Percentiles rank a stretch among this genome's conserved stretches.
Conservation (phyloP, 2,888 invertebrate genomes). For the Hofmannophila pseudospretella region DNA sequence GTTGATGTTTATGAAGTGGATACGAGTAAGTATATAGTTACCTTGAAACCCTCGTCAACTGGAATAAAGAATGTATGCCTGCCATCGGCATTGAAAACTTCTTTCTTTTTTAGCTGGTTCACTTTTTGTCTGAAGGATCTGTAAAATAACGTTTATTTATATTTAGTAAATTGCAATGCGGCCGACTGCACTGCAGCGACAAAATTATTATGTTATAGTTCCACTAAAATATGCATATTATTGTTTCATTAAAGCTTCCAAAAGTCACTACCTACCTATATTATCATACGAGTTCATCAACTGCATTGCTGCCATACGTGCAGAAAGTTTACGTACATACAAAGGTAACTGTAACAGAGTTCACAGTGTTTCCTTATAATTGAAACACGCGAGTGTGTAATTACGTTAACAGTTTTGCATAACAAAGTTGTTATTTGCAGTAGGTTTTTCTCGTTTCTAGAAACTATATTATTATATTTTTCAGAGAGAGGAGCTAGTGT, state of each 20-base stretch:
- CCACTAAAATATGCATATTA: too few relatives aligned
- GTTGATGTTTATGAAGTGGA: too few relatives aligned
- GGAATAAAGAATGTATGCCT: constrained; percentile 94
- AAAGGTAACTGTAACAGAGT: constrained; percentile 34
- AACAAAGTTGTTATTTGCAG: constrained; percentile 5
- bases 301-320: not conserved
- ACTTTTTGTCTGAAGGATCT: constrained; percentile 89
- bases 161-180: too few relatives aligned
- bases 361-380: constrained; percentile 33
- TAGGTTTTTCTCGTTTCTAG: too few relatives aligned
- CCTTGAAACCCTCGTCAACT: constrained; percentile 93
- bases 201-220: too few relatives aligned
- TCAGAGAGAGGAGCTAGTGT: too few relatives aligned
- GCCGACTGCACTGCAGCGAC: too few relatives aligned
- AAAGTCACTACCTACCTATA: too few relatives aligned
- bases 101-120: constrained; percentile 83
- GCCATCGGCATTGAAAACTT: constrained; percentile 86
- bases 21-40: too few relatives aligned
- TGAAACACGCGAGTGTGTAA: constrained; percentile 40
- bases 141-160: too few relatives aligned
- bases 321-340: constrained; percentile 25
- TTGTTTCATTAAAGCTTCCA: too few relatives aligned
- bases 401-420: constrained; percentile 29
- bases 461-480: not conserved
- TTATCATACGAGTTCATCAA: too few relatives aligned